Conservation (phyloP, 2,888 invertebrate genomes). For the Heliconius cydno region DNA sequence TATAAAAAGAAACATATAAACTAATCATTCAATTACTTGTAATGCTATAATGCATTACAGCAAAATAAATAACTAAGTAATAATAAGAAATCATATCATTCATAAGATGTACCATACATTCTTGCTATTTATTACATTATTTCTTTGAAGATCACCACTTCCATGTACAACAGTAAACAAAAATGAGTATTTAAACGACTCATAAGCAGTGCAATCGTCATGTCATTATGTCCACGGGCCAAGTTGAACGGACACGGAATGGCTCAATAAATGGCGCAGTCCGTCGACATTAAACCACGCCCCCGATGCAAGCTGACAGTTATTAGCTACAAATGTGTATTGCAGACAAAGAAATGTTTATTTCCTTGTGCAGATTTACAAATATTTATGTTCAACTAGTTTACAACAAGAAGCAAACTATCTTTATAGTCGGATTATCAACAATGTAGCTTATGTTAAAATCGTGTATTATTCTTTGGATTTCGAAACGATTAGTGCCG, state of each 20-base stretch:
- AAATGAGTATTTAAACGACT: slow-evolving; percentile 17
- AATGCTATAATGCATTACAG: too few species aligned
- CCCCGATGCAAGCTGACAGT: slow-evolving; percentile 27
- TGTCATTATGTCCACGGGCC: slow-evolving; percentile 37
- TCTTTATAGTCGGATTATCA: background rate
- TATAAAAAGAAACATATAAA: too few species aligned
- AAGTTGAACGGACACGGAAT: slow-evolving; percentile 44
- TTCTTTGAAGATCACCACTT: background rate
- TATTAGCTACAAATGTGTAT: slow-evolving; percentile 27
- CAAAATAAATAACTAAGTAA: too few species aligned
- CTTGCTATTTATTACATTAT: background rate
- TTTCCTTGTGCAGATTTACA: background rate
- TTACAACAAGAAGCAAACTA: background rate
- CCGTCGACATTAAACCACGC: slow-evolving; percentile 31
- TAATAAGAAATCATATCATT: background rate
- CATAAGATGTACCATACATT: background rate
- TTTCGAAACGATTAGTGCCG: background rate
- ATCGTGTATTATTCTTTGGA: background rate
- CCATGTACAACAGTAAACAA: slow-evolving; percentile 10
- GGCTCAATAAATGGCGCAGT: slow-evolving; percentile 41
- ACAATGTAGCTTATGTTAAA: background rate
- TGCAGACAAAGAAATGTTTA: slow-evolving; percentile 6
- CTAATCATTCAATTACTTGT: too few species aligned
- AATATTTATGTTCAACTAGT: background rate
- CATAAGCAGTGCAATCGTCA: slow-evolving; percentile 37